These are phyloP conservation scores for Callithrix jacchus DNA, from an alignment of 2,113 vertebrate species.

Conservation along the genomic window DNA sequence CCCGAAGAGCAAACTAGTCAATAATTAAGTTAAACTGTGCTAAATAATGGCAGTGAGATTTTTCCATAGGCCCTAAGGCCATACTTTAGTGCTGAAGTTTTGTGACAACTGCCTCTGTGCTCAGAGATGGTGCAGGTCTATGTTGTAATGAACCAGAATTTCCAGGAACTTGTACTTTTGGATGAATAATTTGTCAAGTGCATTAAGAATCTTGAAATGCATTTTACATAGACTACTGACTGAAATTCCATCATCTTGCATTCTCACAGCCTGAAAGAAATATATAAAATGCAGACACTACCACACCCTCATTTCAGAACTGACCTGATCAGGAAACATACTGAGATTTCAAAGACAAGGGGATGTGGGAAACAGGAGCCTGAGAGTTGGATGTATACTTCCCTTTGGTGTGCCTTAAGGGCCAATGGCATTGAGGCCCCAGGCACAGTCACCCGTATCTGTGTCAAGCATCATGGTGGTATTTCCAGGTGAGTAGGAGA, in stretches of 20 bases:
- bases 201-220: neutral
- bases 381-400: neutral
- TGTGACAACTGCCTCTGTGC: neutral
- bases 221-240: neutral
- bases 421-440: neutral
- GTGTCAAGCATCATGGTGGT: neutral
- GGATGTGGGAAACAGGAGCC: neutral
- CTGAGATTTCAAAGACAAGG: neutral
- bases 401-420: neutral
- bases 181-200: neutral
- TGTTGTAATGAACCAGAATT: conserved; percentile 8
- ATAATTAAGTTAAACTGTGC: conserved; percentile 37
- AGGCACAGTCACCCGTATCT: neutral
- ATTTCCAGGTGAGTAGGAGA: neutral
- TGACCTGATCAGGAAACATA: neutral
- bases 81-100: neutral
- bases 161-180: neutral
- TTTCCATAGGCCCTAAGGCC: neutral
- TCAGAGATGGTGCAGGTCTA: neutral
- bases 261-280: neutral
- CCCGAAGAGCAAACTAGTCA: neutral
- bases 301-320: neutral
- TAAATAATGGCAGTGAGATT: conserved; percentile 27
- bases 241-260: neutral
- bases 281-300: neutral